phyloP scores from a whole-genome alignment of 2,113 vertebrate genomes.

The Phyllopteryx taeniolatus region DNA sequence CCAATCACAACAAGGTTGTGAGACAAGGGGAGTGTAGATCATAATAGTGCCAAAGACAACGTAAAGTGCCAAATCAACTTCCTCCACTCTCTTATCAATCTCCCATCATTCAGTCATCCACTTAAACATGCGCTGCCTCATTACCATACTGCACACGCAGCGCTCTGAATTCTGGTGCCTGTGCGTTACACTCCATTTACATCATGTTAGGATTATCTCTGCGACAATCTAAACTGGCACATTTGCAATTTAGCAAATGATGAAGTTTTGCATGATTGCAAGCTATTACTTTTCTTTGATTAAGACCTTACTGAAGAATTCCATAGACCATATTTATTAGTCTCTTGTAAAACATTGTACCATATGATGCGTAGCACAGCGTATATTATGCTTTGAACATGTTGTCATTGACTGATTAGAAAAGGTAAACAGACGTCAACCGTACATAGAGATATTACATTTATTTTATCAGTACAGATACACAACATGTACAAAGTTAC shows the following conservation, averaged over 20 bases:
- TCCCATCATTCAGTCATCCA: slow-evolving; percentile 4
- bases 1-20: not conserved
- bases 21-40: slow-evolving; percentile 4
- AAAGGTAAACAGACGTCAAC: not conserved
- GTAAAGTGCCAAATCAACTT: not conserved
- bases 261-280: slow-evolving; percentile 7
- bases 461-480: slow-evolving; percentile 70
- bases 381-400: not conserved
- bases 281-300: slow-evolving; percentile 10
- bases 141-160: slow-evolving; percentile 2
- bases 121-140: slow-evolving; percentile 4
- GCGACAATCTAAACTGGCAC: not conserved
- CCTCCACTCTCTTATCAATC: slow-evolving; percentile 5
- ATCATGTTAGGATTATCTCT: slow-evolving; percentile 14
- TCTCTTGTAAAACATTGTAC: not conserved
- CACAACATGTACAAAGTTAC: slow-evolving; percentile 61
- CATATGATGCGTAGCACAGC: not conserved
- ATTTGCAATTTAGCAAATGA: slow-evolving; percentile 9
- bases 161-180: slow-evolving; percentile 10
- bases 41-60: not conserved
- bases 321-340: not conserved
- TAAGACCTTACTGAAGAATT: not conserved
- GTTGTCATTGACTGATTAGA: not conserved
- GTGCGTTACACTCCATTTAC: slow-evolving; percentile 7
- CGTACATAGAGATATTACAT: slow-evolving; percentile 50